A percentile compares a stretch with the other conserved stretches of the same genome.
Evolutionary conservation across 64 coral and sea anemone species (phyloP).

Genomic region (Catalaphyllia jardinei): DNA sequence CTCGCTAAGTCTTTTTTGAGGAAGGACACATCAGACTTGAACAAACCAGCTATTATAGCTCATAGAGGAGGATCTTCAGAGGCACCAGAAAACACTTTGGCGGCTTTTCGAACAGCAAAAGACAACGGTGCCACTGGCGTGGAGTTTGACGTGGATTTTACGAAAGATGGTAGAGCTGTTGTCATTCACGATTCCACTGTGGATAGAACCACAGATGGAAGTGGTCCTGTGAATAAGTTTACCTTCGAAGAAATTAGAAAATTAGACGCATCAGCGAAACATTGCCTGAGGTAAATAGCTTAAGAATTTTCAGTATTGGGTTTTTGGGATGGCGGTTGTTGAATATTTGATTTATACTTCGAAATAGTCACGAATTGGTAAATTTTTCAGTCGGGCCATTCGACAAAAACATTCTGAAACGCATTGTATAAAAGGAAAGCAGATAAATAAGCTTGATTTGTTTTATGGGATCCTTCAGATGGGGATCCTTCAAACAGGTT

Average conservation of each 20-base stretch:
- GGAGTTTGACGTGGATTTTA: conserved; percentile 94
- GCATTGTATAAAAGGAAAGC: too few relatives aligned
- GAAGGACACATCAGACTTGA: conserved; percentile 23
- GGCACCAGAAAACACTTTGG: conserved; percentile 88
- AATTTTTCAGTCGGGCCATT: too few relatives aligned
- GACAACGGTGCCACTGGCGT: conserved; percentile 81
- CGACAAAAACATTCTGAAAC: too few relatives aligned
- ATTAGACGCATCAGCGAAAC: conserved; percentile 74
- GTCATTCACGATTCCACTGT: conserved; percentile 90
- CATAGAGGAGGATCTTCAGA: conserved; percentile 77
- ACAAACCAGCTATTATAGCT: conserved; percentile 57
- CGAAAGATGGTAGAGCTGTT: conserved; percentile 84
- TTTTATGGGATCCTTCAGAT: too few relatives aligned
- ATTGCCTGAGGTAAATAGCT: conserved; percentile 55
- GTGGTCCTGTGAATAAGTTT: conserved; percentile 64
- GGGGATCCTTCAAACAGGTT: too few relatives aligned
- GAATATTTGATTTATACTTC: too few relatives aligned
- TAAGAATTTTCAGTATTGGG: neutral
- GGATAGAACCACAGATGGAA: conserved; percentile 86
- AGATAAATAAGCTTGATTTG: too few relatives aligned
- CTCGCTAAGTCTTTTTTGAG: conserved; percentile 77
- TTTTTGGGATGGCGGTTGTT: too few relatives aligned
- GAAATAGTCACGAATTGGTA: too few relatives aligned
- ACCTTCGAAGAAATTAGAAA: conserved; percentile 60
- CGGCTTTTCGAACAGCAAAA: conserved; percentile 81